Base-by-base conservation (phyloP, 2,113 vertebrate species). In the human region DNA sequence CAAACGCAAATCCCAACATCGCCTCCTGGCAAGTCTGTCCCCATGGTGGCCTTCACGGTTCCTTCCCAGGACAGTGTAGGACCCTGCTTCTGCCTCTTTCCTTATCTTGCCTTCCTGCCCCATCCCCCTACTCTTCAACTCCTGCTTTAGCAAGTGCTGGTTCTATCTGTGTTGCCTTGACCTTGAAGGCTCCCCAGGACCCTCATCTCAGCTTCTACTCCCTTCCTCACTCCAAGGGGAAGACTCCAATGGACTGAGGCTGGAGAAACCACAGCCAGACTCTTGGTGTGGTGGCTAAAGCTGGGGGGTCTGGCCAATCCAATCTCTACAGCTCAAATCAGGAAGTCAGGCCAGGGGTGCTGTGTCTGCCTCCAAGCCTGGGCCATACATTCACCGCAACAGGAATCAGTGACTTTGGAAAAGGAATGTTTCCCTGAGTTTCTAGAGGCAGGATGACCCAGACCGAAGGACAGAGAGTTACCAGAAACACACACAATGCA, bases 371-470 rank as follows among this genome's bases (percentile, higher is more conserved):
- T 85, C 50, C 52, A 38, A 82, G 78, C 38, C 70, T 94, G 66
- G 66, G 66, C 30, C 76, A 94, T 38, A 61, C 32, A 81, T 86
- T 73, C 27, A 38, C 81, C 43, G 43, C 23, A 61, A 78, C 13
- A 85, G 40, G 25, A 94, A 9, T 89, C 59, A 50, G 11, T 52
- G 64, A 18, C 16, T 66, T 95, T 76, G 30, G 78, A 75, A 85
- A 94, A 66, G 45, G 14, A 66, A 59, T 32, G 38, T 84, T 64
- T 96, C 57, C 48, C 61, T 95, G 43, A 75, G 25, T 83, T 92
- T 96, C 78, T 45, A 83, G 83, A 97, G 59, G 17, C 35, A 76
- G 43, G 64, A 87, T 95, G 78, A 87, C 16, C 25, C 55, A 79
- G 78, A 75, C 25, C 11, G 3, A 75, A 35, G 43, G 30, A 68